phyloP scores from a whole-genome alignment of 2,113 vertebrate genomes.

The Catharus fuscescens region DNA sequence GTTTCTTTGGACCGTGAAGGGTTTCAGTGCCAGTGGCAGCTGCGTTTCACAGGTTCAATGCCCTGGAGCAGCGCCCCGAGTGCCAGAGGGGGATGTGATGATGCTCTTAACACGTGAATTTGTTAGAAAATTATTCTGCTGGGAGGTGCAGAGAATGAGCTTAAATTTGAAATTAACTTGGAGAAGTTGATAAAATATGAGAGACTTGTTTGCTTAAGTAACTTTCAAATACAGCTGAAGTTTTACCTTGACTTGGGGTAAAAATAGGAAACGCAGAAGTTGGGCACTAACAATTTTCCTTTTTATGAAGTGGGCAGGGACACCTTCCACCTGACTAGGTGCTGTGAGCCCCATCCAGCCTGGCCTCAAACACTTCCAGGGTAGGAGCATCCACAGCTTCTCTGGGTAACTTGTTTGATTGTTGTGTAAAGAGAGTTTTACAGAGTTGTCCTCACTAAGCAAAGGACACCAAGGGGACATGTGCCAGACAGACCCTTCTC shows the following conservation, averaged over 20 bases:
- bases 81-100: too few species aligned
- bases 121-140: accelerated
- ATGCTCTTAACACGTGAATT: not conserved
- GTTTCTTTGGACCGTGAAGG: not conserved
- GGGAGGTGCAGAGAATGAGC: not conserved
- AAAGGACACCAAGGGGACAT: too few species aligned
- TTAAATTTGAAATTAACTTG: not conserved
- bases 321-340: not conserved
- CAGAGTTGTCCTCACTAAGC: not conserved
- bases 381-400: not conserved
- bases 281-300: not conserved
- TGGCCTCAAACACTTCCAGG: not conserved
- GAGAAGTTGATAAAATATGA: not conserved
- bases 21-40: not conserved
- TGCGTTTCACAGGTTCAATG: not conserved
- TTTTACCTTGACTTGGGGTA: not conserved
- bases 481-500: accelerated
- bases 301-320: not conserved
- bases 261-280: not conserved
- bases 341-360: not conserved
- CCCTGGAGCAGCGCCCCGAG: not conserved
- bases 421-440: not conserved
- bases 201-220: not conserved
- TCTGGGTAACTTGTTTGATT: not conserved
- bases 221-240: not conserved